Evolutionary conservation across 2,113 vertebrate genomes (phyloP), one percentile per base, ranked within the genome.

Genomic region (Numenius arquata): DNA sequence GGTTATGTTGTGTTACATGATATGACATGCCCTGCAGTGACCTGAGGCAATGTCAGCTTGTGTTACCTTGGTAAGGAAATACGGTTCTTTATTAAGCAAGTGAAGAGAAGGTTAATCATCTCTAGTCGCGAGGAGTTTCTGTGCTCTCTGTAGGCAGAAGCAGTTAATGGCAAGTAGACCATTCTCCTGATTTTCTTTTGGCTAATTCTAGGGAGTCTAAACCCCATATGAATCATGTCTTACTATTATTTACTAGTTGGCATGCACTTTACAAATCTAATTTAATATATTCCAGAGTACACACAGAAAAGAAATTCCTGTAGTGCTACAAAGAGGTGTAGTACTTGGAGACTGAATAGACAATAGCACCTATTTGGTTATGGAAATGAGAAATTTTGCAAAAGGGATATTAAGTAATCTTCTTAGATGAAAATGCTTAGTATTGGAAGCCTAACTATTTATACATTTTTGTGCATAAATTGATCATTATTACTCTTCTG

Each of bases 11-110:
- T 90, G 88, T 92, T 98, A 96, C 96, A n/a, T 76, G 93, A 96
- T 91, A 86, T 97, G 97, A 97, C 97, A 96, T 97, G 95, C 88
- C 95, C 95, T 96, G 85, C 91, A 90, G 88, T 98, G 96, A 98
- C 96, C 97, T 74, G 92, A 97, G 97, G 97, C 98, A 96, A 96
- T 97, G 97, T 97, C 97, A 97, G 74, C 91, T 95, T 96, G 87
- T 95, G 95, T 98, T 98, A 97, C 95, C 77, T 90, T 59, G 34
- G 91, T 86, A 95, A 96, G 95, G 77, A 86, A 72, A 86, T 80
- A 87, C 76, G 91, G 73, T 97, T 98, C 97, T 98, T 97, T 97
- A 97, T 97, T 97, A 97, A 95, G 76, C 47, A 92, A 89, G 83
- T 75, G 90, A 82, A 67, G 63, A 90, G 85, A 93, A 96, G 78